Evolutionary conservation across 1,140 invertebrate species (phyloP), one percentile per base, ranked within the genome.

Genomic region (Eupristina koningsbergeri): DNA sequence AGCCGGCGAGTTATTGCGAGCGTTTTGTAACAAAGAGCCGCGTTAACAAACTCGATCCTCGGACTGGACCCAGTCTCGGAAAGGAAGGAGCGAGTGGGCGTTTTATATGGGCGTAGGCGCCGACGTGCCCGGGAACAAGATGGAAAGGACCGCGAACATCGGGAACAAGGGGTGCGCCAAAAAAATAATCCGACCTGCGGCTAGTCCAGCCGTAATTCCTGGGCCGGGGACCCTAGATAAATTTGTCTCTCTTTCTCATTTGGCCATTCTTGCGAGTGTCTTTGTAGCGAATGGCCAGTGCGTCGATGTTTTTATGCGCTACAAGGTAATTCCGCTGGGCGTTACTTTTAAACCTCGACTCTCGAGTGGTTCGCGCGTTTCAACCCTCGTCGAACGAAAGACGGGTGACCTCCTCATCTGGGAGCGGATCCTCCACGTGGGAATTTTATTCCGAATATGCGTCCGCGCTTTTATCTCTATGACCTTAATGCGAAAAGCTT

Each of bases 171-270:
- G 22, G 58, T n/a, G 84, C 67, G 67, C 79, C 76, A 31, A 85
- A 85, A 89, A 89, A 89, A 86, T 91, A 88, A 91, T 90, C 87
- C 88, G 86, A 69, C 88, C 85, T 83, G 77, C 80, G 64, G 86
- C 88, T 88, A 89, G 86, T 89, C 87, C 89, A 88, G 89, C 90
- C 91, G 88, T 91, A 91, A 89, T 88, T 92, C 86, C 87, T 86
- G 87, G 88, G n/a, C n/a, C 87, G 86, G 89, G 83, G 58, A 41
- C 50, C 39, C 50, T 63, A 63, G 39, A 58, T 34, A 67, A 67
- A 9, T 76, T 26, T 58, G 22, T 53, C 50, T 7, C 50, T 53
- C 17, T 26, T 58, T 58, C 26, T 75, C 29, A 22, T 7, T 9
- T 86, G 22, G 67, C 67, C 41, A 36, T 5, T 36, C 47, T 50